Conservation (phyloP, 2,888 invertebrate genomes). For the Cheilosia grossa region DNA sequence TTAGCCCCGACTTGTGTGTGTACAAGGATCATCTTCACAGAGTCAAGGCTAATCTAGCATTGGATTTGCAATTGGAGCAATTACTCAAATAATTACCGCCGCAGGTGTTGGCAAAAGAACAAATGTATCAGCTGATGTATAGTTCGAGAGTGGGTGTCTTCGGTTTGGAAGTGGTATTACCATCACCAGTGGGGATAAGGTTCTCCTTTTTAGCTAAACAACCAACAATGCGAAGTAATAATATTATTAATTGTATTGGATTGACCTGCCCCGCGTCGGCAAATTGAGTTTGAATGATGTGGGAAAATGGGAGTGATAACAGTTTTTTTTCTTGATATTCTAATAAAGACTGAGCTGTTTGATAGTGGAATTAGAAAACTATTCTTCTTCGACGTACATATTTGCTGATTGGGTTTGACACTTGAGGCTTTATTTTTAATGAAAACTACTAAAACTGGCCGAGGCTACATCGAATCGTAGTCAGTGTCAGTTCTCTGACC, state of each 20-base stretch:
- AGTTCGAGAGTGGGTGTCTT: not conserved
- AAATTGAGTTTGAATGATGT: slow-evolving; percentile 9
- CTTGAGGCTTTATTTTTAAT: too few relatives aligned
- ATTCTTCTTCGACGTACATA: too few relatives aligned
- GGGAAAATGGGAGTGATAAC: not conserved
- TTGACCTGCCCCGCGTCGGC: slow-evolving; percentile 24
- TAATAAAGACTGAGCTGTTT: too few relatives aligned
- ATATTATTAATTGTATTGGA: slow-evolving; percentile 14
- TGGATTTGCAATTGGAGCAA: slow-evolving; percentile 60
- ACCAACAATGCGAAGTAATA: slow-evolving; percentile 17
- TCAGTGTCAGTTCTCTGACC: too few relatives aligned
- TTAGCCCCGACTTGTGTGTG: slow-evolving; percentile 26
- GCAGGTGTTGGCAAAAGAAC: slow-evolving; percentile 28
- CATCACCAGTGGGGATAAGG: not conserved
- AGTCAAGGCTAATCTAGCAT: slow-evolving; percentile 60
- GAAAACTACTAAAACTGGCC: too few relatives aligned
- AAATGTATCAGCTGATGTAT: not conserved
- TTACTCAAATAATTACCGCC: slow-evolving; percentile 69
- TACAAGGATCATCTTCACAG: slow-evolving; percentile 41
- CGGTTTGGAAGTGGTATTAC: slow-evolving; percentile 13
- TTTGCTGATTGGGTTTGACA: too few relatives aligned
- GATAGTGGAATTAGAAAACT: too few relatives aligned
- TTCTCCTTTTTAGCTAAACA: slow-evolving; percentile 4
- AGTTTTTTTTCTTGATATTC: not conserved
- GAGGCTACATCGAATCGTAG: too few relatives aligned